phyloP scores from a whole-genome alignment of 1,140 invertebrate genomes.

The Dendrolimus punctatus region DNA sequence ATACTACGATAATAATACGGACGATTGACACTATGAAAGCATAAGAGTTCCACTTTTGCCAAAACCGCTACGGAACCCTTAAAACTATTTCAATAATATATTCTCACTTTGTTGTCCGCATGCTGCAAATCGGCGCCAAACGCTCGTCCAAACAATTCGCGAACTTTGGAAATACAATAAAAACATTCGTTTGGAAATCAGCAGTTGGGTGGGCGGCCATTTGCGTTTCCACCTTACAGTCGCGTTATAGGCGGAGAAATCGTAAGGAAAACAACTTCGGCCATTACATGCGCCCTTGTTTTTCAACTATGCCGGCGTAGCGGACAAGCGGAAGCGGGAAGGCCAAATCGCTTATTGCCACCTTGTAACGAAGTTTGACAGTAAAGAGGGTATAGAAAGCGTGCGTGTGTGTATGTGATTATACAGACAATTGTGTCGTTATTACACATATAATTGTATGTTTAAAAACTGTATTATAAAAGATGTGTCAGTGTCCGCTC shows the following conservation, averaged over 20 bases:
- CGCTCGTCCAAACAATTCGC: slow-evolving; percentile 5
- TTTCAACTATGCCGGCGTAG: background rate
- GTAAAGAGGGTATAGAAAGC: no score
- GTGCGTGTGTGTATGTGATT: no score
- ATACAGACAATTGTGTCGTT: no score
- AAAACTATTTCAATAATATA: background rate
- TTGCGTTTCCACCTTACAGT: slow-evolving; percentile 18
- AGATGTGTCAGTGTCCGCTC: no score
- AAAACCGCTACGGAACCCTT: background rate
- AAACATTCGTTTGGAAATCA: slow-evolving; percentile 1
- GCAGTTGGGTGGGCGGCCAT: slow-evolving; percentile 7
- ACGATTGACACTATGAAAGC: background rate
- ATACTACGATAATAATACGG: no score
- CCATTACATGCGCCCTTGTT: slow-evolving; percentile 20
- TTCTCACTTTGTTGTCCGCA: no score
- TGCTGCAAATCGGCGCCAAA: background rate
- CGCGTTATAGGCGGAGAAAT: slow-evolving; percentile 26
- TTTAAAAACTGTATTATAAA: no score
- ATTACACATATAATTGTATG: no score
- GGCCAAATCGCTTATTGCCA: no score
- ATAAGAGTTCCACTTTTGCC: no score
- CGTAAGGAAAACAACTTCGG: slow-evolving; percentile 31
- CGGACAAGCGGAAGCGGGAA: slow-evolving; percentile 7
- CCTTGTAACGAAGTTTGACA: background rate
- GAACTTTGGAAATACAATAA: no score